Base-by-base conservation (phyloP, 2,797 vertebrate genomes). In the Micrastur ruficollis region DNA sequence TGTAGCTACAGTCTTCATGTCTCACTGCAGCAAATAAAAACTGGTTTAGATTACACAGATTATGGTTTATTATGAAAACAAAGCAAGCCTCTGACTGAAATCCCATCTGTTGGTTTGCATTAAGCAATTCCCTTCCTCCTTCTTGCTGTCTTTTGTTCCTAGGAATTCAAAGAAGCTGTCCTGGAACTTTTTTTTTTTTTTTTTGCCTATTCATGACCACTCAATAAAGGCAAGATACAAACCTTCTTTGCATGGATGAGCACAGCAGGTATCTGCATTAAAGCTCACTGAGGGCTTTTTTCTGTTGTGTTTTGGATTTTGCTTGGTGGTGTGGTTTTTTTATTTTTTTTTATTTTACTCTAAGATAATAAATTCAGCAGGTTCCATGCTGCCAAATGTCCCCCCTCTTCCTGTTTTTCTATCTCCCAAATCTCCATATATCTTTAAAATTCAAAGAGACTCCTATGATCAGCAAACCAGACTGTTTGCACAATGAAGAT, bases 21-120 rank as follows among this genome's bases (percentile, higher is more conserved):
- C 61, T 94, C 22, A 23, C 72, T 91, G 93, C 81, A 95, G 71
- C 87, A 90, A 94, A 90, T 85, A 81, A 93, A 94, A 95, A 95
- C 63, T 84, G 53, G 17, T 95, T 96, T 79, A 86, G 82, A 93
- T 92, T 90, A 76, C 81, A 42, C 66, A 85, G 93, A 93, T 96
- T 75, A 93, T 73, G 42, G 81, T 86, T 95, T 88, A 86, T 94
- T 94, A 95, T 59, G 90, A 82, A 97, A 95, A 95, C 88, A 94
- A 86, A 97, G 86, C 80, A 62, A 86, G 76, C 42, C 62, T 95
- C 66, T 94, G 66, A 95, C 80, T 90, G 76, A 83, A 90, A 79
- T 94, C 66, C 78, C 91, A 87, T 95, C 95, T 92, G 91, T 90
- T 94, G 78, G 73, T 85, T 95, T 95, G 83, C 74, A n/a, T 92